Base-by-base conservation (phyloP, 2,113 vertebrate species). In the Neomonachus schauinslandi region DNA sequence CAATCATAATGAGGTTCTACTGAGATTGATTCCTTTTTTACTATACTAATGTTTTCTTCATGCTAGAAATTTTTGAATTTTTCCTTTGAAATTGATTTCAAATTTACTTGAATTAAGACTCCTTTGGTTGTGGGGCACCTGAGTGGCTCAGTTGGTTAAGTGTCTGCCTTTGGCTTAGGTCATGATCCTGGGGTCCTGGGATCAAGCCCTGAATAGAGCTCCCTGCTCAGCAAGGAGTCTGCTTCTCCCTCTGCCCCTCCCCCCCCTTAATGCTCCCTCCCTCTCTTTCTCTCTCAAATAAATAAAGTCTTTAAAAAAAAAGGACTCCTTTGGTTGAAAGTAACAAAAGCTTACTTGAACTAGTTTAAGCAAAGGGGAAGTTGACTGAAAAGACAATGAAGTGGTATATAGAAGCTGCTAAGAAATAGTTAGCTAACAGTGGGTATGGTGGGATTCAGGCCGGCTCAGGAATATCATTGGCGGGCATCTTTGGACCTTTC, bases 21-120 rank as follows among this genome's bases (percentile, higher is more conserved):
- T 14, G 76, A 61, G 13, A 31, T 63, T 92, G 26, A 28, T 72
- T 92, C 33, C 89, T 46, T 80, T 80, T 42, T 21, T 59, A 33
- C 15, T 33, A 28, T 36, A 3, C 28, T 46, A 57, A 36, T 74
- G 6, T 92, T 88, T 82, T 19, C 46, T 88, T 92, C 31, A 8
- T 65, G 57, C 28, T 46, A 92, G 19, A 72, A 33, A 39, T 8
- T 71, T 61, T 36, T 51, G 4, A 61, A 63, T 51, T 71, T 85
- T 71, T 61, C 72, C 42, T 71, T 86, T 91, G 82, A 71, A 61
- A 80, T 71, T 26, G 11, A 80, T 92, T 76, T 83, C 19, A 83
- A 57, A 85, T 84, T 83, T 82, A 76, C 33, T 96, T 57, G 87
- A 91, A 77, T 67, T 91, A 76, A 92, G 65, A 55, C 49, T 79